A percentile compares a stretch with the other conserved stretches of the same genome.
Evolutionary conservation across 35 echinoderm and acorn worm species (phyloP).

Genomic region (Eucidaris tribuloides): DNA sequence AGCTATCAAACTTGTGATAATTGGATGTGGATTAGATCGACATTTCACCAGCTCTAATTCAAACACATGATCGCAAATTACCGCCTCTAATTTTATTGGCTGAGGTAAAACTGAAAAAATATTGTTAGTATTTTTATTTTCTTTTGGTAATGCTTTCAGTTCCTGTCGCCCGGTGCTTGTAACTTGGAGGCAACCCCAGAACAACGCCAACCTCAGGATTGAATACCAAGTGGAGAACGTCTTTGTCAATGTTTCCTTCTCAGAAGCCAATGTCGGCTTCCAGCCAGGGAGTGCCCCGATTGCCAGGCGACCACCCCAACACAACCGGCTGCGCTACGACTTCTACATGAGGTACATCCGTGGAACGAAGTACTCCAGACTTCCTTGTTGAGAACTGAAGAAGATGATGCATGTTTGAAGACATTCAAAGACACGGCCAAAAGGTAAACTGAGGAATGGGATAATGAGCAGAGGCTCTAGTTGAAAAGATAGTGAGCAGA

Average conservation of each 20-base stretch:
- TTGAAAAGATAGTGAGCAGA: not conserved
- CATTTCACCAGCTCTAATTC: too few species aligned
- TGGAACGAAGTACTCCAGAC: not conserved
- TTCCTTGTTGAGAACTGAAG: not conserved
- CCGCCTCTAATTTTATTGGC: too few species aligned
- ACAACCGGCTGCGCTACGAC: not conserved
- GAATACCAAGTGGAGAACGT: not conserved
- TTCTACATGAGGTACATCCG: not conserved
- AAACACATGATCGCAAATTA: too few species aligned
- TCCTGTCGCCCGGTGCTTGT: conserved; percentile 1
- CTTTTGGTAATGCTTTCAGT: too few species aligned
- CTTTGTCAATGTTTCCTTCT: conserved; percentile 1
- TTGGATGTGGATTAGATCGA: too few species aligned
- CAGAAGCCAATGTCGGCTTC: not conserved
- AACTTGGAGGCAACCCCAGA: not conserved
- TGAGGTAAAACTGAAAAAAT: too few species aligned
- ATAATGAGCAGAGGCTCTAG: not conserved
- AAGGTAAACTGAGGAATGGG: not conserved
- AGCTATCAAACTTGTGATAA: too few species aligned
- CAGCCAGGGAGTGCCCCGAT: too few species aligned
- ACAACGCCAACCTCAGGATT: not conserved
- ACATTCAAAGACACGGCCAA: not conserved
- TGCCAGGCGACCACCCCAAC: not conserved
- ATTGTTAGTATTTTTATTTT: too few species aligned
- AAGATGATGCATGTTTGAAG: not conserved